Evolutionary conservation across 2,888 invertebrate species (phyloP).

Genomic region (Ceraclea dissimilis): DNA sequence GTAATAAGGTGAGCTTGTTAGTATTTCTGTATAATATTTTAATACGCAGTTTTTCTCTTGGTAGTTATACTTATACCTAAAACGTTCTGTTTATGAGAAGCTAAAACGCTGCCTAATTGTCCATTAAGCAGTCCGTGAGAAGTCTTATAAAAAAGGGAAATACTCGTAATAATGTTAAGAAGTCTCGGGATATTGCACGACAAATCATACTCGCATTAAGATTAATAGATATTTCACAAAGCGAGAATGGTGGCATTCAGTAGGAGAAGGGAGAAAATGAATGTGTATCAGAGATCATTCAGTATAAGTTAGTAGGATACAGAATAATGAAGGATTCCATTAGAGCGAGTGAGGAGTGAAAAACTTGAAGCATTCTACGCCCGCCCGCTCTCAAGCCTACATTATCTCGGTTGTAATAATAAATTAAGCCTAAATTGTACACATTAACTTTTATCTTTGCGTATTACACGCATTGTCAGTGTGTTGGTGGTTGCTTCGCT

Average conservation of each 20-base stretch:
- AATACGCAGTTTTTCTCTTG: too few species aligned
- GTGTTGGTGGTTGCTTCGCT: constrained; percentile 15
- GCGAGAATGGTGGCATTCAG: not conserved
- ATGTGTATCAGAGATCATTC: constrained; percentile 23
- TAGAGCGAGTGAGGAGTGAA: constrained; percentile 16
- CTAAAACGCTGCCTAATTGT: too few species aligned
- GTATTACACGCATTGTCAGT: constrained; percentile 23
- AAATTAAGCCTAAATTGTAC: constrained; percentile 26
- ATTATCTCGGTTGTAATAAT: constrained; percentile 26
- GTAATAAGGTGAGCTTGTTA: too few species aligned
- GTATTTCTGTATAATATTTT: too few species aligned
- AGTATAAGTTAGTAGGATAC: constrained; percentile 3
- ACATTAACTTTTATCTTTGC: constrained; percentile 26
- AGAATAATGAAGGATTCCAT: constrained; percentile 20
- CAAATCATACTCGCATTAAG: not conserved
- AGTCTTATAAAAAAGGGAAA: too few species aligned
- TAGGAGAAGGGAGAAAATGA: not conserved
- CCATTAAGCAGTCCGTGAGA: too few species aligned
- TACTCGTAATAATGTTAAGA: too few species aligned
- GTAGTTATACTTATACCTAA: too few species aligned
- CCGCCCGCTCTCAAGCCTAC: constrained; percentile 23
- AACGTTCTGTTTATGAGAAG: too few species aligned
- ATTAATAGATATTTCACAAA: not conserved
- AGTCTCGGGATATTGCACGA: not conserved
- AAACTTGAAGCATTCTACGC: constrained; percentile 12